A percentile compares a stretch with the other conserved stretches of the same genome.
Conservation (phyloP, 2,113 vertebrate species). For the Saccopteryx bilineata region DNA sequence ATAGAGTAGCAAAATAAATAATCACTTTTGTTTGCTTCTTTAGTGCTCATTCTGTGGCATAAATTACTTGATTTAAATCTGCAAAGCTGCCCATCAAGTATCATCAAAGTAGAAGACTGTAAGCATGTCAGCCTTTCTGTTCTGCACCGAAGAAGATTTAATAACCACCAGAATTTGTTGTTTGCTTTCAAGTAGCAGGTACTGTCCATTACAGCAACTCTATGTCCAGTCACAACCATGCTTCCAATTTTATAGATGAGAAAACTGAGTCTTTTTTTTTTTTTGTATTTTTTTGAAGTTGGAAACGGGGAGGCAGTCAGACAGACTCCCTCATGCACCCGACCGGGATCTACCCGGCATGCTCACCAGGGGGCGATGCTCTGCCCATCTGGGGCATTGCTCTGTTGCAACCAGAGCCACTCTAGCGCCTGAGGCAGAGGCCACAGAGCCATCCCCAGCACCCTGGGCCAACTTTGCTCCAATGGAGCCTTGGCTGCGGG, state of each 20-base stretch:
- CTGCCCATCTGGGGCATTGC: no score
- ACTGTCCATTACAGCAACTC: neutral
- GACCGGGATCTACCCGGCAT: no score
- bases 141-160: neutral
- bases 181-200: neutral
- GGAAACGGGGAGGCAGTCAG: no score
- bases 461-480: no score
- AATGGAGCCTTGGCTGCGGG: no score
- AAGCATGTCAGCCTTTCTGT: neutral
- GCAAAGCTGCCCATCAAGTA: neutral
- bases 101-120: neutral
- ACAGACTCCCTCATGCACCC: no score
- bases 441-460: no score
- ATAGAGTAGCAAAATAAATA: neutral
- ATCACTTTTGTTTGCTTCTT: slow-evolving; percentile 2
- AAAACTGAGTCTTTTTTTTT: slow-evolving; percentile 18
- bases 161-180: neutral
- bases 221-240: neutral
- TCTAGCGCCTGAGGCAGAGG: no score
- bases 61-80: slow-evolving; percentile 39
- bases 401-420: no score
- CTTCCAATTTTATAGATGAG: neutral
- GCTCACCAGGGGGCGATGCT: no score
- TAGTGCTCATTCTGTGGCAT: neutral
- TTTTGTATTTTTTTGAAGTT: no score